Evolutionary conservation across 2,797 vertebrate genomes (phyloP).

Genomic region (Melanotaenia trifasciata): DNA sequence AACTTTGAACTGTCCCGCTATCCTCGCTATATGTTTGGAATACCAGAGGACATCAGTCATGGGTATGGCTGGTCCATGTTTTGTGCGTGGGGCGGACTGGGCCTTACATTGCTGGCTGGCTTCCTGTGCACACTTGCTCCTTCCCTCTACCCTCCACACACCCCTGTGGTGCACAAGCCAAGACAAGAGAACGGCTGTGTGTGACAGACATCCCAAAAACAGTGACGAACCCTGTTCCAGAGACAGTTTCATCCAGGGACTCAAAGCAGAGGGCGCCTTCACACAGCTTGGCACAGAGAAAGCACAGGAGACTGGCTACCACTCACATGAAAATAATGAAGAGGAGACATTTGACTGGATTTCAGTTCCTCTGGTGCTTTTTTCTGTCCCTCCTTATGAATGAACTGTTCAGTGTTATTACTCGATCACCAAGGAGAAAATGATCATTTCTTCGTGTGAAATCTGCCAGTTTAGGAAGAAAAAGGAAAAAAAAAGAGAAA

Average conservation of each 20-base stretch:
- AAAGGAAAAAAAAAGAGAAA: constrained; percentile 36
- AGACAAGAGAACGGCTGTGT: constrained; percentile 93
- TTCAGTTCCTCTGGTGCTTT: constrained; percentile 79
- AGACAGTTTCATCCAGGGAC: constrained; percentile 54
- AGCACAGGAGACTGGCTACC: constrained; percentile 56
- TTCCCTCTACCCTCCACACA: constrained; percentile 87
- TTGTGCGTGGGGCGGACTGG: constrained; percentile 93
- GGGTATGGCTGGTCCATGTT: constrained; percentile 98
- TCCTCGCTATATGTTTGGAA: constrained; percentile 91
- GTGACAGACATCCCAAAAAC: constrained; percentile 79
- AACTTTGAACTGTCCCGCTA: constrained; percentile 94
- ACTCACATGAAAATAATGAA: constrained; percentile 50
- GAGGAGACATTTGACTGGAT: constrained; percentile 69
- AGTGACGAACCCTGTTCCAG: constrained; percentile 52
- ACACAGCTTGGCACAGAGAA: constrained; percentile 53
- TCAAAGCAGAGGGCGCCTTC: constrained; percentile 35
- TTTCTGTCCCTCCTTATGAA: constrained; percentile 60
- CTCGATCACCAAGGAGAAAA: constrained; percentile 75
- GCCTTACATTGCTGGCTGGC: constrained; percentile 91
- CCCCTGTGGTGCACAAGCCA: constrained; percentile 86
- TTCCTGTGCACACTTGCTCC: constrained; percentile 93
- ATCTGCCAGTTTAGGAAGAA: constrained; percentile 60
- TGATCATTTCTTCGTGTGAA: constrained; percentile 65
- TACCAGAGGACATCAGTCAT: constrained; percentile 94
- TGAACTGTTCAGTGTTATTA: constrained; percentile 78